phyloP scores from a whole-genome alignment of 2,113 vertebrate genomes.

The Indicator maculatus region DNA sequence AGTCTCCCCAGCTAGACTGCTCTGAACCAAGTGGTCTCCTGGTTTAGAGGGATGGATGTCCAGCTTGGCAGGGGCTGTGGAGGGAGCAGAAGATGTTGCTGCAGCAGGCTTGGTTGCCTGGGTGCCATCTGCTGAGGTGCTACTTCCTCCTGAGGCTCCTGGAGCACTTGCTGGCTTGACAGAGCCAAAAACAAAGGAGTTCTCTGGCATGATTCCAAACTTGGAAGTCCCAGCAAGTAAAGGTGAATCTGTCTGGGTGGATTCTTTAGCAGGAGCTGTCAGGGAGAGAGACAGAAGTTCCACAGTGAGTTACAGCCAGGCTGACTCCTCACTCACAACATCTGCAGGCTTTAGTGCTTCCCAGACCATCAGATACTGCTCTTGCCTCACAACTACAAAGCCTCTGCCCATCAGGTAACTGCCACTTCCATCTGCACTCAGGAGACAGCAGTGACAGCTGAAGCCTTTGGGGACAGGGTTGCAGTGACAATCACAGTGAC shows the following conservation, averaged over 20 bases:
- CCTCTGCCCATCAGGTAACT: background rate
- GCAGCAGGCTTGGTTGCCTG: constrained; percentile 22
- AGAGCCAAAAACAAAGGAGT: constrained; percentile 69
- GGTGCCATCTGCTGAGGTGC: constrained; percentile 52
- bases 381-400: background rate
- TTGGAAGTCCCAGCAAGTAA: constrained; percentile 74
- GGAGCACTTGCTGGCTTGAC: constrained; percentile 60
- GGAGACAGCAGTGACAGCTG: background rate
- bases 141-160: background rate
- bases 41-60: constrained; percentile 76
- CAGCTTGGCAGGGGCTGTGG: constrained; percentile 58
- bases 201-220: constrained; percentile 73
- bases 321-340: background rate
- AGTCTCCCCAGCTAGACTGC: constrained; percentile 83
- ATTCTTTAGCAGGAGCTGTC: constrained; percentile 76
- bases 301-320: background rate
- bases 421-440: background rate
- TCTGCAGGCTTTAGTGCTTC: background rate
- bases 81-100: constrained; percentile 20
- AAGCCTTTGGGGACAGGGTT: background rate
- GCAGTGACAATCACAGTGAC: background rate
- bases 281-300: constrained; percentile 14
- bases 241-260: constrained; percentile 67
- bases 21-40: constrained; percentile 69
- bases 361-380: background rate